These are phyloP conservation scores for Trematomus bernacchii DNA, from an alignment of 2,797 vertebrate species.

Conservation along the genomic window DNA sequence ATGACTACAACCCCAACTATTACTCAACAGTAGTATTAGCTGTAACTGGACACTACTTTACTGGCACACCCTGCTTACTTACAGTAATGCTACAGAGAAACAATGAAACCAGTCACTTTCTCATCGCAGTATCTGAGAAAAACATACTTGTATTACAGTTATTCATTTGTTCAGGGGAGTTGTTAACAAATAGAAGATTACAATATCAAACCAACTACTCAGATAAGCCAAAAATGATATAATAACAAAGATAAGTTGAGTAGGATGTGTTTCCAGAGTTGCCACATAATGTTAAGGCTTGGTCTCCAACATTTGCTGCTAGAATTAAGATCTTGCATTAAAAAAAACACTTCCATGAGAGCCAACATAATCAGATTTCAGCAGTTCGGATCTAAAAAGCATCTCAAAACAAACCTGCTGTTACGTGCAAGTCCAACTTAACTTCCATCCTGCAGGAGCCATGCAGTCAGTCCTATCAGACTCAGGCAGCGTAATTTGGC, in stretches of 20 bases:
- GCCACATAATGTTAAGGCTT: background rate
- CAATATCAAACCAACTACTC: constrained; percentile 15
- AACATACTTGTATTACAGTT: constrained; percentile 2
- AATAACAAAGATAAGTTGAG: constrained; percentile 1
- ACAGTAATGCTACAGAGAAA: constrained; percentile 8
- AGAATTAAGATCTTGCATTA: constrained; percentile 4
- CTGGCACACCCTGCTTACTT: constrained; percentile 25
- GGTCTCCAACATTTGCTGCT: background rate
- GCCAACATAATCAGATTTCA: background rate
- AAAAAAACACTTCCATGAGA: constrained; percentile 5
- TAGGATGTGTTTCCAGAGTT: background rate
- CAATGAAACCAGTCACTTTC: background rate
- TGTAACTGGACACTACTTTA: constrained; percentile 33
- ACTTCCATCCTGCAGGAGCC: constrained; percentile 7
- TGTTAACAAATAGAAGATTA: constrained; percentile 15
- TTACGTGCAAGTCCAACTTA: constrained; percentile 3
- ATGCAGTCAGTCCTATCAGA: background rate
- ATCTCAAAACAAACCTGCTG: constrained; percentile 21
- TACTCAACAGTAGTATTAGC: constrained; percentile 59
- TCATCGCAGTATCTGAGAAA: constrained; percentile 4
- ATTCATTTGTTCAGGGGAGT: constrained; percentile 16
- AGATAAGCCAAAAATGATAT: background rate
- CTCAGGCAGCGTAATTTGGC: constrained; percentile 19
- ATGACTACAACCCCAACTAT: constrained; percentile 51
- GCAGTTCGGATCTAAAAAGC: background rate